A percentile compares a stretch with the other conserved stretches of the same genome.
These are phyloP conservation scores for Xanthia icteritia DNA, from an alignment of 2,888 invertebrate genomes.

Conservation along the genomic window DNA sequence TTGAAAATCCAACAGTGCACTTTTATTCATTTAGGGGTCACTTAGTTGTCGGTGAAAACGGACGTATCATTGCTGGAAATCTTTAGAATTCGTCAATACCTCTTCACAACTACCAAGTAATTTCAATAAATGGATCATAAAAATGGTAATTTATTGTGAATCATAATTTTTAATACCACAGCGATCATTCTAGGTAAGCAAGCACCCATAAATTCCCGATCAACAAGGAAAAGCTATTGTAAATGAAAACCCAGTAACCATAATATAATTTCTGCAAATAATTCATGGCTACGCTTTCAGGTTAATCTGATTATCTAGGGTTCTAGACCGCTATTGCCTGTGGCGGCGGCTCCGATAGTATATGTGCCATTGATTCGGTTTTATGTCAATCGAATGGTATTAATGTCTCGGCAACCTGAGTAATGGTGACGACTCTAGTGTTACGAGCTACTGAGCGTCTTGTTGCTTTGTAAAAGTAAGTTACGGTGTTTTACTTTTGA, in stretches of 20 bases:
- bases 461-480: conserved; percentile 21
- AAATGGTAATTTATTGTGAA: conserved; percentile 32
- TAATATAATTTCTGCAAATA: conserved; percentile 52
- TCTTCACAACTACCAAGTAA: background rate
- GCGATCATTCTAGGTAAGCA: conserved; percentile 9
- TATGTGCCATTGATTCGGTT: conserved; percentile 63
- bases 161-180: conserved; percentile 24
- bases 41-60: no score
- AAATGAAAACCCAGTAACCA: conserved; percentile 35
- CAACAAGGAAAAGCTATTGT: conserved; percentile 37
- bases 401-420: conserved; percentile 59
- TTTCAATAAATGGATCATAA: conserved; percentile 35
- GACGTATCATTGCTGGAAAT: background rate
- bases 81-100: conserved; percentile 1
- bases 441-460: conserved; percentile 27
- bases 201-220: conserved; percentile 26
- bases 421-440: conserved; percentile 53
- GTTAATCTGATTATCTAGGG: conserved; percentile 71
- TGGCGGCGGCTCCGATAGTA: conserved; percentile 55
- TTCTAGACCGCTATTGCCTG: conserved; percentile 61
- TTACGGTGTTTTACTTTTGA: conserved; percentile 23
- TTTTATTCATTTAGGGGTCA: no score
- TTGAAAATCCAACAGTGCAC: no score
- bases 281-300: conserved; percentile 68
- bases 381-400: conserved; percentile 62